Evolutionary conservation across 2,888 invertebrate genomes (phyloP).

Genomic region (Morpho deidamia): DNA sequence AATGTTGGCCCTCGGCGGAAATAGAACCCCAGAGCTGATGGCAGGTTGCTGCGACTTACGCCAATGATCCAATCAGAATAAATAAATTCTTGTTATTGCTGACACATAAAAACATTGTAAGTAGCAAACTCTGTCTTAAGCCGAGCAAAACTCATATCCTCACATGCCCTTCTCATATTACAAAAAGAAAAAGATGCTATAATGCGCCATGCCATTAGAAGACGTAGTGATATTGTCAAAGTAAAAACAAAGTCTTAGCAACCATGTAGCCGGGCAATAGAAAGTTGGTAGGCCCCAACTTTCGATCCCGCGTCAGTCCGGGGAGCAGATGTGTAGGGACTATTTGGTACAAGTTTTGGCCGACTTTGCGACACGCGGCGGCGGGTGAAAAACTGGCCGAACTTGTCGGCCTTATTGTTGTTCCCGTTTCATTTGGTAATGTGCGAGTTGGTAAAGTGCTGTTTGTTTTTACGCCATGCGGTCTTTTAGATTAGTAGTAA

Average conservation of each 20-base stretch:
- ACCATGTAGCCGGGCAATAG: conserved; percentile 22
- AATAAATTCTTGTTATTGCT: too few relatives aligned
- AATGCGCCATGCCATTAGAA: conserved; percentile 4
- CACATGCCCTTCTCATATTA: background rate
- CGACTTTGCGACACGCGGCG: conserved; percentile 25
- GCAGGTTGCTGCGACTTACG: too few relatives aligned
- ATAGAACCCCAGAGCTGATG: too few relatives aligned
- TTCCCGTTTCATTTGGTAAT: conserved; percentile 18
- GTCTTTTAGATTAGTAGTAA: too few relatives aligned
- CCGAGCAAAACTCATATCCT: too few relatives aligned
- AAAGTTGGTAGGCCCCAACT: conserved; percentile 24
- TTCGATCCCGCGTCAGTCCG: conserved; percentile 21
- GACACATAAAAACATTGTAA: too few relatives aligned
- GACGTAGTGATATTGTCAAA: conserved; percentile 16
- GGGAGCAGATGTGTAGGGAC: conserved; percentile 25
- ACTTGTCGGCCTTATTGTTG: conserved; percentile 14
- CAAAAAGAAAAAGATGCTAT: background rate
- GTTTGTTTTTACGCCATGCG: background rate
- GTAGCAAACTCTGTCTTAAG: too few relatives aligned
- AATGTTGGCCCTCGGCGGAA: too few relatives aligned
- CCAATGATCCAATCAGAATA: too few relatives aligned
- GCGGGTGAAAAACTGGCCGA: conserved; percentile 23
- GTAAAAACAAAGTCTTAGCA: conserved; percentile 19
- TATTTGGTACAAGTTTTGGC: conserved; percentile 19
- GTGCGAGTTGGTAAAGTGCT: conserved; percentile 7